These are phyloP conservation scores for Eucera pruinosa DNA, from an alignment of 2,888 invertebrate genomes.

Conservation along the genomic window DNA sequence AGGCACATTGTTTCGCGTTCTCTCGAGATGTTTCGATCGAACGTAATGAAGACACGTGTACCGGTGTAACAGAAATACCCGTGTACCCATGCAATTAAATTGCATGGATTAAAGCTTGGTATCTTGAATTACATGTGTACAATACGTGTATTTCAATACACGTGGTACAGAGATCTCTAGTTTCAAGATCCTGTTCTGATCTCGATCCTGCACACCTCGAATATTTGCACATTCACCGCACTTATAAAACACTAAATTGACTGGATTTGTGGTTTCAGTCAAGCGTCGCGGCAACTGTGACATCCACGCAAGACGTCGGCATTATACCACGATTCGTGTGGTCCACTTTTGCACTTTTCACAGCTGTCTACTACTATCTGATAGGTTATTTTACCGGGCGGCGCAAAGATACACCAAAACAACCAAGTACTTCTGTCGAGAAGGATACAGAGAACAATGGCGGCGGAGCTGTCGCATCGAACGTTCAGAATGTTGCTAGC, in stretches of 20 bases:
- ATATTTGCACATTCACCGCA: too few relatives aligned
- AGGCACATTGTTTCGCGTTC: too few relatives aligned
- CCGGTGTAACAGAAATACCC: too few relatives aligned
- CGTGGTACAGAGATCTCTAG: too few relatives aligned
- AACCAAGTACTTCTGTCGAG: constrained; percentile 33
- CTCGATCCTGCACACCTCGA: too few relatives aligned
- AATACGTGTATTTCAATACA: too few relatives aligned
- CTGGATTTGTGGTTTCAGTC: constrained; percentile 64
- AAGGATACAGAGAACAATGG: constrained; percentile 41
- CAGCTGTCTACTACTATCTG: constrained; percentile 86
- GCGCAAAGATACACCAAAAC: constrained; percentile 68
- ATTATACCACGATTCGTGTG: constrained; percentile 87
- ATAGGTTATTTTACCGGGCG: constrained; percentile 83
- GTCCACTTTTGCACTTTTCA: constrained; percentile 87
- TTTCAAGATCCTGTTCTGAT: too few relatives aligned
- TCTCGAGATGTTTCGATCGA: too few relatives aligned
- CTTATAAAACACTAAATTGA: not conserved
- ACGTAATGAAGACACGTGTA: too few relatives aligned
- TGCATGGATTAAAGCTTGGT: too few relatives aligned
- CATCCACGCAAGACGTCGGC: constrained; percentile 82
- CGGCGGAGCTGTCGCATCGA: constrained; percentile 51
- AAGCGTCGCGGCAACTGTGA: constrained; percentile 74
- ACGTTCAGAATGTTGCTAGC: constrained; percentile 69
- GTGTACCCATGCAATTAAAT: too few relatives aligned
- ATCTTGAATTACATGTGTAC: too few relatives aligned